Base-by-base conservation (phyloP, 2,888 invertebrate species). In the Urechis unicinctus region DNA sequence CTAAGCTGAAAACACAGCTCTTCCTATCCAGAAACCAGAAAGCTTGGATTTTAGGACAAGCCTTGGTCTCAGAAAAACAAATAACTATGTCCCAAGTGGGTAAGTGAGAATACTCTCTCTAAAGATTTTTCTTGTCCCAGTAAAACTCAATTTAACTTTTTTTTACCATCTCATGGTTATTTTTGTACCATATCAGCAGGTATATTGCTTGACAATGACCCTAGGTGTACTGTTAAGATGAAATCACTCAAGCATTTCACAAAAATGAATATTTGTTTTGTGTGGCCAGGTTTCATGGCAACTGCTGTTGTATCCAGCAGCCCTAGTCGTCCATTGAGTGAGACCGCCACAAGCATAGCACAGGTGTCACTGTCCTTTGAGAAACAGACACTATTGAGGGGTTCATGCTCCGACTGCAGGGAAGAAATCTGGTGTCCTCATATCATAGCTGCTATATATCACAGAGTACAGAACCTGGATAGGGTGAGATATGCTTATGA, bases 61-160 rank as follows among this genome's bases (percentile, higher is more conserved):
- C n/a, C n/a, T n/a, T n/a, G n/a, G n/a, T n/a, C n/a, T n/a, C n/a
- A n/a, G n/a, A n/a, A n/a, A n/a, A n/a, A n/a, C n/a, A n/a, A n/a
- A n/a, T n/a, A n/a, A n/a, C n/a, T 30, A 61, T 61, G 59, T 61
- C 57, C 56, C 61, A 61, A 61, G 61, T 61, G 44, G 61, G 61
- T n/a, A n/a, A n/a, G n/a, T n/a, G n/a, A n/a, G n/a, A n/a, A n/a
- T n/a, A n/a, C n/a, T n/a, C n/a, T n/a, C n/a, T n/a, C n/a, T n/a
- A n/a, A n/a, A n/a, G n/a, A n/a, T n/a, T n/a, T n/a, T n/a, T n/a
- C n/a, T n/a, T n/a, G n/a, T n/a, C n/a, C n/a, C n/a, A n/a, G n/a
- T n/a, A n/a, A n/a, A n/a, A n/a, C n/a, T n/a, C n/a, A n/a, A n/a
- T n/a, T n/a, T n/a, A n/a, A n/a, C n/a, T n/a, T n/a, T n/a, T n/a